Evolutionary conservation across 2,797 vertebrate species (phyloP).

Genomic region (Benthosema pterotum): DNA sequence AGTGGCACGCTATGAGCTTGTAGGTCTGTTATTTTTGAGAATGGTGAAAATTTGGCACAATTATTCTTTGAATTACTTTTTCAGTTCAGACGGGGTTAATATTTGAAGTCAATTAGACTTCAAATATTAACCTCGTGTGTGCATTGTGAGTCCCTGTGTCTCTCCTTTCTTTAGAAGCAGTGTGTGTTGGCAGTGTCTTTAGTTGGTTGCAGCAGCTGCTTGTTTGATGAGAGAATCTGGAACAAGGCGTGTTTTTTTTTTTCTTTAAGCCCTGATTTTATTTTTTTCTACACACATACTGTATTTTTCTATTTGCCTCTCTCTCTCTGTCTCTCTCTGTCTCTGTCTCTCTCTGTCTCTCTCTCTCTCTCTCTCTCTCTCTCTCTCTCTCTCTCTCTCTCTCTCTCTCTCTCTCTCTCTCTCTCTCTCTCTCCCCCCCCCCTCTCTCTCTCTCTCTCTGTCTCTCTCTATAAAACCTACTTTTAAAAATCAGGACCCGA

Average conservation of each 20-base stretch:
- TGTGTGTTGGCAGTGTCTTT: constrained; percentile 44
- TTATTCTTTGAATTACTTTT: too few relatives aligned
- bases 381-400: constrained; percentile 17
- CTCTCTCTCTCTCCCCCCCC: background rate
- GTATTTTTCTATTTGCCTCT: constrained; percentile 40
- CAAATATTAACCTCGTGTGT: too few relatives aligned
- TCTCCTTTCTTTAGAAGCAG: background rate
- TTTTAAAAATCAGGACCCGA: constrained; percentile 51
- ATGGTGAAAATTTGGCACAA: too few relatives aligned
- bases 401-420: constrained; percentile 1
- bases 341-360: constrained; percentile 2
- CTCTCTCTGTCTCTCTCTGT: too few relatives aligned
- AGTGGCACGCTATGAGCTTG: too few relatives aligned
- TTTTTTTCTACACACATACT: too few relatives aligned
- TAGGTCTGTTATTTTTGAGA: too few relatives aligned
- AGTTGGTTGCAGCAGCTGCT: constrained; percentile 30
- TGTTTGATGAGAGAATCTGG: constrained; percentile 50
- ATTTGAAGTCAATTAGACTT: too few relatives aligned
- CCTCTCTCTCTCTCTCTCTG: background rate
- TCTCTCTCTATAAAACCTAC: constrained; percentile 49
- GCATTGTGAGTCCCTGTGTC: background rate
- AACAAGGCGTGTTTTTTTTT: constrained; percentile 52
- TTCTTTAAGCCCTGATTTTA: constrained; percentile 50
- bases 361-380: too few relatives aligned
- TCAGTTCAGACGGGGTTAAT: too few relatives aligned